Conservation (phyloP, 2,797 vertebrate species). For the Dipus sagitta region DNA sequence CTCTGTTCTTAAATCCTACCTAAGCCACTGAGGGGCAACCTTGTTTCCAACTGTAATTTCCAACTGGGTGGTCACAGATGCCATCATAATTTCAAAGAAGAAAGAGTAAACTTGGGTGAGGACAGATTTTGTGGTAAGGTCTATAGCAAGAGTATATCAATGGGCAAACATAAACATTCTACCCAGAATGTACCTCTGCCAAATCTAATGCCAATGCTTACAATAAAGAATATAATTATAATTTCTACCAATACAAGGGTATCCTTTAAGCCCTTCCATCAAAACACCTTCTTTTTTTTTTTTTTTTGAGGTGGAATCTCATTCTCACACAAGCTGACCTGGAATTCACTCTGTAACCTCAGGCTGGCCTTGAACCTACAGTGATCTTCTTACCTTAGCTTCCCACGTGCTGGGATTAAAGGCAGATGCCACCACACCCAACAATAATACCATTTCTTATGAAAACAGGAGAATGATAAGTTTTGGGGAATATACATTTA, state of each 20-base stretch:
- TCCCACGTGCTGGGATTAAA: no score
- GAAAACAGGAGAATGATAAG: background rate
- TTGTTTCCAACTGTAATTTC: slow-evolving; percentile 55
- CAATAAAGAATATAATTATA: slow-evolving; percentile 56
- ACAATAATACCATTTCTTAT: background rate
- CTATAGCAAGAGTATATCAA: slow-evolving; percentile 52
- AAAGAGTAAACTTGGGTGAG: slow-evolving; percentile 44
- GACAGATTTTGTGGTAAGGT: slow-evolving; percentile 21
- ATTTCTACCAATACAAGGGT: slow-evolving; percentile 13
- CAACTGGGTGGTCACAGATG: slow-evolving; percentile 43
- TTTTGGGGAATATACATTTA: background rate
- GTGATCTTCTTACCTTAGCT: no score
- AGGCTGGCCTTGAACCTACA: no score
- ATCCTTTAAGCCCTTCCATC: background rate
- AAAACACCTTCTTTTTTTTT: no score
- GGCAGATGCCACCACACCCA: no score
- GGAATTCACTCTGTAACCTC: no score
- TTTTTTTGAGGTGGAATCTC: no score
- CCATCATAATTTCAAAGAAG: slow-evolving; percentile 57
- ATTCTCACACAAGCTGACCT: no score
- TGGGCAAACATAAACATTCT: slow-evolving; percentile 52
- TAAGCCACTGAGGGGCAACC: slow-evolving; percentile 22
- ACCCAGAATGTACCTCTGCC: slow-evolving; percentile 15
- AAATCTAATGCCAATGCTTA: slow-evolving; percentile 60
- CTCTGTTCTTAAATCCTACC: slow-evolving; percentile 51